Conservation (phyloP, 1,140 invertebrate species). For the Holcopasites calliopsidis region DNA sequence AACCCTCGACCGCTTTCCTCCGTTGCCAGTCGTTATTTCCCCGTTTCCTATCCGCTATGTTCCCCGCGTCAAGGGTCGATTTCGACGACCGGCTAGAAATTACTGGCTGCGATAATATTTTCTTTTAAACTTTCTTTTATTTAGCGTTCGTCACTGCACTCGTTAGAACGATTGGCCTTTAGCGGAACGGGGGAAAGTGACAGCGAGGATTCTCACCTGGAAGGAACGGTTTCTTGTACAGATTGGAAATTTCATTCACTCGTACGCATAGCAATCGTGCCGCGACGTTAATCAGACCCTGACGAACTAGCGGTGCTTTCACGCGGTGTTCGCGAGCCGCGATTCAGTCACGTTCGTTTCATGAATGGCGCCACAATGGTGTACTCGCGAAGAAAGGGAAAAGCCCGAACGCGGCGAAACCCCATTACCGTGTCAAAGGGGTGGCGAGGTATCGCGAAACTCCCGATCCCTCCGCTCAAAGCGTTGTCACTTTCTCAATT, state of each 20-base stretch:
- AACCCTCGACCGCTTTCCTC: constrained; percentile 33
- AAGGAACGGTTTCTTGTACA: no score
- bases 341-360: background rate
- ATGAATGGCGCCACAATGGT: background rate
- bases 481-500: constrained; percentile 25
- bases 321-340: no score
- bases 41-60: background rate
- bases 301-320: background rate
- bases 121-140: no score
- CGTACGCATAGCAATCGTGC: background rate
- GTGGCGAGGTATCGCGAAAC: constrained; percentile 25
- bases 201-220: no score
- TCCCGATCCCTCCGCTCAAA: background rate
- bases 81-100: constrained; percentile 35
- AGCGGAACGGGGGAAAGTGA: no score
- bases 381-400: constrained; percentile 13
- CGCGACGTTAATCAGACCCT: constrained; percentile 26
- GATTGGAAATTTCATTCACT: constrained; percentile 3
- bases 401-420: background rate
- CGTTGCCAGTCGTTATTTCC: constrained; percentile 19
- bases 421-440: constrained; percentile 25
- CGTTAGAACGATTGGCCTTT: no score
- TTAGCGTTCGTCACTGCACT: no score
- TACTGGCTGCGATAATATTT: constrained; percentile 6
- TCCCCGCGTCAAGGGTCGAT: background rate